Percentiles rank a stretch among this genome's conserved stretches.
phyloP scores from a whole-genome alignment of 53 echinoderm and acorn worm species.

The Mesocentrotus franciscanus region DNA sequence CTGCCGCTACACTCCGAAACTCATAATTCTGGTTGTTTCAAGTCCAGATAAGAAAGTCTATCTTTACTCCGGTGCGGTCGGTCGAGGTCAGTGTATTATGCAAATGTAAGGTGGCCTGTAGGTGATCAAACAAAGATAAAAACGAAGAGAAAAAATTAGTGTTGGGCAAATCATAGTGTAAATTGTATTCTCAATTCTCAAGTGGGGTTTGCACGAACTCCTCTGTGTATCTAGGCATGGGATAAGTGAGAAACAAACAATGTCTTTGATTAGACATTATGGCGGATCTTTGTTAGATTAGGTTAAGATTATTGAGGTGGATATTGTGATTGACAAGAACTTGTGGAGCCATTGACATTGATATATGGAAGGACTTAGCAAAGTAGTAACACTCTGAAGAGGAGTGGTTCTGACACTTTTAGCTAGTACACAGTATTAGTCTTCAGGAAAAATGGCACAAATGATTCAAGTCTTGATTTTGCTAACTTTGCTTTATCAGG shows the following conservation, averaged over 20 bases:
- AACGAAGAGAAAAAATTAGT: background rate
- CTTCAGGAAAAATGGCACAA: background rate
- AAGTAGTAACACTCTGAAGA: constrained; percentile 37
- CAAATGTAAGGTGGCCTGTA: constrained; percentile 25
- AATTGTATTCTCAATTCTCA: background rate
- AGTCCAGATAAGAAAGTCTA: constrained; percentile 48
- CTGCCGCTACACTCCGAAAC: background rate
- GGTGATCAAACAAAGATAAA: constrained; percentile 43
- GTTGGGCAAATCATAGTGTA: constrained; percentile 27
- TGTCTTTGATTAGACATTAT: constrained; percentile 25
- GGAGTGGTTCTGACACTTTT: background rate
- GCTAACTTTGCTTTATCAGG: background rate
- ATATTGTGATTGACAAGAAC: constrained; percentile 52
- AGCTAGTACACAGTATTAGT: background rate
- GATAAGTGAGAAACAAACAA: constrained; percentile 50
- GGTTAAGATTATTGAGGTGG: constrained; percentile 9
- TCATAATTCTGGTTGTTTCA: background rate
- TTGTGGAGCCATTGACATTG: constrained; percentile 14
- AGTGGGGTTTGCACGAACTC: constrained; percentile 60
- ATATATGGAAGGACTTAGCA: constrained; percentile 40
- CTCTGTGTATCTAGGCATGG: constrained; percentile 27
- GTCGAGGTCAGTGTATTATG: constrained; percentile 21
- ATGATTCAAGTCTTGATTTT: background rate
- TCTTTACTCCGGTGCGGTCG: background rate
- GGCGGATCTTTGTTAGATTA: constrained; percentile 42